These are phyloP conservation scores for Sialis fuliginosa DNA, from an alignment of 2,888 invertebrate species.

Conservation along the genomic window DNA sequence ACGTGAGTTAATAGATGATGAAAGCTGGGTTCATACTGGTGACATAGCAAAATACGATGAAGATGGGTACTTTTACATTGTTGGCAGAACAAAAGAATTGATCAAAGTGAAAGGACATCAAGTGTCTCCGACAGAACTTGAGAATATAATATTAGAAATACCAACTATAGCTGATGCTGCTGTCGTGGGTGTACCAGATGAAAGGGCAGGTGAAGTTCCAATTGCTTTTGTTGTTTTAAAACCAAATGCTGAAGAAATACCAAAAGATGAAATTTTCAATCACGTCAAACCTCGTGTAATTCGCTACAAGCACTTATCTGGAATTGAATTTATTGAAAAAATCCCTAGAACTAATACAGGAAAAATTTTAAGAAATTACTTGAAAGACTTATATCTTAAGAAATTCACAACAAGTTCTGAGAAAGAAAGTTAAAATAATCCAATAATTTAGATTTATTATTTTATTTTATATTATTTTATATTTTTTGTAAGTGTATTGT, in stretches of 20 bases:
- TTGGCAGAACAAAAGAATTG: conserved; percentile 63
- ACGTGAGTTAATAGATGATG: conserved; percentile 46
- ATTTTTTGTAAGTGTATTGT: too few relatives aligned
- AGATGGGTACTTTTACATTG: conserved; percentile 54
- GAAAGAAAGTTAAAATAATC: too few relatives aligned
- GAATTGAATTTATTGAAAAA: conserved; percentile 45
- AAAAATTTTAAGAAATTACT: conserved; percentile 54
- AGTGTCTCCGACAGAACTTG: conserved; percentile 75
- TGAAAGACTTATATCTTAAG: conserved; percentile 24
- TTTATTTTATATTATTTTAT: too few relatives aligned
- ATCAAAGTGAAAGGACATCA: conserved; percentile 77
- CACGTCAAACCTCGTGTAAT: conserved; percentile 46
- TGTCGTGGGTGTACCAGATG: conserved; percentile 57
- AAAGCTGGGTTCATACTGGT: conserved; percentile 67
- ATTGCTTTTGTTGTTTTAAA: conserved; percentile 52
- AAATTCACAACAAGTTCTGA: too few relatives aligned
- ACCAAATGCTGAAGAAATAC: conserved; percentile 26
- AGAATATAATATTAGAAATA: conserved; percentile 53
- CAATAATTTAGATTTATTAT: too few relatives aligned
- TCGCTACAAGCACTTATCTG: conserved; percentile 52
- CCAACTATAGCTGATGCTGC: conserved; percentile 59
- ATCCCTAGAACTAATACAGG: conserved; percentile 63
- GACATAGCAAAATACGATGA: conserved; percentile 67
- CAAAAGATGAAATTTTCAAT: conserved; percentile 35
- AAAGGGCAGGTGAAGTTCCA: conserved; percentile 54